Conservation (phyloP, 2,797 vertebrate genomes). For the Clarias laeviceps region DNA sequence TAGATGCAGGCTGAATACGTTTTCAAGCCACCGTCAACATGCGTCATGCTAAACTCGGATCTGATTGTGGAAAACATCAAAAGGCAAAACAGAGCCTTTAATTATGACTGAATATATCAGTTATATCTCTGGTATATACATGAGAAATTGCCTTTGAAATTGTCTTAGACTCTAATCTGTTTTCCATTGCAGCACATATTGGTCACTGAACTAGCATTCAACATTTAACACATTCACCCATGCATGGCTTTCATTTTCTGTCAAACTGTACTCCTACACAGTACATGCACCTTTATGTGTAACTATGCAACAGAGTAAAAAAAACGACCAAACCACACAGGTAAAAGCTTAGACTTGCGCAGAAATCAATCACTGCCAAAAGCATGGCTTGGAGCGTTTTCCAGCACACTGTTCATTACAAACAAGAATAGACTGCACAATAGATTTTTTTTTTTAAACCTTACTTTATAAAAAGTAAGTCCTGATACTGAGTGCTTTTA, state of each 20-base stretch:
- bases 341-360: background rate
- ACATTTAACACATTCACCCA: constrained; percentile 42
- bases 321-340: constrained; percentile 1
- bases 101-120: background rate
- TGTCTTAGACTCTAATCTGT: background rate
- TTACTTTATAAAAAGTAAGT: constrained; percentile 36
- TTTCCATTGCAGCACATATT: constrained; percentile 1
- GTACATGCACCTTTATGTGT: constrained; percentile 47
- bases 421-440: background rate
- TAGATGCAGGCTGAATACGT: background rate
- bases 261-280: constrained; percentile 49
- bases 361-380: constrained; percentile 14
- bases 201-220: constrained; percentile 53
- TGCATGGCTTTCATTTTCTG: constrained; percentile 57
- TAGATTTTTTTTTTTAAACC: constrained; percentile 1
- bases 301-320: constrained; percentile 29
- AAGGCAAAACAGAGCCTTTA: background rate
- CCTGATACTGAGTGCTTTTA: constrained; percentile 36
- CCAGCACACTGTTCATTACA: constrained; percentile 17
- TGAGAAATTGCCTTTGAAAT: background rate
- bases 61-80: background rate
- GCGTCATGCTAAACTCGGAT: background rate
- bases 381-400: background rate
- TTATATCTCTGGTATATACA: background rate
- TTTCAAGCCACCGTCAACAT: constrained; percentile 3